A percentile compares a stretch with the other conserved stretches of the same genome.
Conservation (phyloP, 1,140 invertebrate genomes). For the Elysia chlorotica region DNA sequence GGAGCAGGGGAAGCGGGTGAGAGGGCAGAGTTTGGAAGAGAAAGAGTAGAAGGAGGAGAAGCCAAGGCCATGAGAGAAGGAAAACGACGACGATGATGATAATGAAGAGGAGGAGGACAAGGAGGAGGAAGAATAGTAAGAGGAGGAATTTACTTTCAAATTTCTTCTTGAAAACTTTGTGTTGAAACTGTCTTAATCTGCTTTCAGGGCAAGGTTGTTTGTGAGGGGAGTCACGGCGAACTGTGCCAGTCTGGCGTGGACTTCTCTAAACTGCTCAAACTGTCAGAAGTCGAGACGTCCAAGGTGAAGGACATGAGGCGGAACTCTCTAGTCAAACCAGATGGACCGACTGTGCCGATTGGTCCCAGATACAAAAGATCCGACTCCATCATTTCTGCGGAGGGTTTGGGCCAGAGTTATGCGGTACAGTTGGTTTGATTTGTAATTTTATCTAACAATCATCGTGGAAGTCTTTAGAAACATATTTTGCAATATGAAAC, state of each 20-base stretch:
- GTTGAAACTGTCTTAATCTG: not conserved
- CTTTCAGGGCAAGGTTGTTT: constrained; percentile 46
- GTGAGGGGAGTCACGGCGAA: constrained; percentile 60
- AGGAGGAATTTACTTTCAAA: too few relatives aligned
- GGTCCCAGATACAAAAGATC: constrained; percentile 6
- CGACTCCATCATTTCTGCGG: constrained; percentile 42
- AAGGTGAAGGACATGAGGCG: constrained; percentile 25
- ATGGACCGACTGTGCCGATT: not conserved
- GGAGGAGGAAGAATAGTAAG: not conserved
- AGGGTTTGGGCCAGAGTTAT: constrained; percentile 43
- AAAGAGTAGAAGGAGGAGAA: too few relatives aligned
- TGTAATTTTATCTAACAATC: too few relatives aligned
- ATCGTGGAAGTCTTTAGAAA: too few relatives aligned
- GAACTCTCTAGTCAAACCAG: constrained; percentile 6
- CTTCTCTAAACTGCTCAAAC: constrained; percentile 57
- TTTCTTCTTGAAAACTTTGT: not conserved
- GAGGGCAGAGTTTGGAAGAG: too few relatives aligned
- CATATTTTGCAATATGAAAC: too few relatives aligned
- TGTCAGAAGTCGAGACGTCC: constrained; percentile 52
- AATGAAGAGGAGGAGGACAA: too few relatives aligned
- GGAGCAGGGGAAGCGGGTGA: too few relatives aligned
- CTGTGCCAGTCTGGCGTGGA: constrained; percentile 60
- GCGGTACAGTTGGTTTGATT: constrained; percentile 34
- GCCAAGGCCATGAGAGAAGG: too few relatives aligned
- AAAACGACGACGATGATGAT: too few relatives aligned